These are phyloP conservation scores for Drosophila macrospina DNA, from an alignment of 2,888 invertebrate genomes.

Conservation along the genomic window DNA sequence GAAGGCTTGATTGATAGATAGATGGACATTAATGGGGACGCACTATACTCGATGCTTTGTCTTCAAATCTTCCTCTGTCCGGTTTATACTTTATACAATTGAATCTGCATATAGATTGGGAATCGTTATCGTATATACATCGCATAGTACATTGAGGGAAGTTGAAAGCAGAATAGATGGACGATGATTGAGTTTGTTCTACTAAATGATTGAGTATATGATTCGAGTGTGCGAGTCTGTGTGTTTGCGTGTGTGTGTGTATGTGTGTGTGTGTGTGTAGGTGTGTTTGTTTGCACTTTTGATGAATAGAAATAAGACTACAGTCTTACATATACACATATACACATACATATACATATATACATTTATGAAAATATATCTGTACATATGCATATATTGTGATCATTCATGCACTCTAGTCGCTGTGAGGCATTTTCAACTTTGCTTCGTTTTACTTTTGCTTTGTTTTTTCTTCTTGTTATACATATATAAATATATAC, in stretches of 20 bases:
- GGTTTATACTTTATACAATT: background rate
- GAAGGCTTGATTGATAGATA: background rate
- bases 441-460: constrained; percentile 21
- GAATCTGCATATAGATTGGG: background rate
- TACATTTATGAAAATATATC: constrained; percentile 8
- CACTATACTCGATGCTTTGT: background rate
- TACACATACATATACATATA: constrained; percentile 14
- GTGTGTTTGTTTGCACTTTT: constrained; percentile 24
- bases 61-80: background rate
- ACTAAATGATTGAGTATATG: constrained; percentile 15
- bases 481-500: constrained; percentile 26
- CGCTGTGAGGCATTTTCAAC: constrained; percentile 3
- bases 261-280: constrained; percentile 14
- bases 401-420: constrained; percentile 33
- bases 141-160: background rate
- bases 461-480: constrained; percentile 15
- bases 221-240: constrained; percentile 13
- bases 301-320: constrained; percentile 21
- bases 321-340: constrained; percentile 2
- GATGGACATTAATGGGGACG: background rate
- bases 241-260: constrained; percentile 17
- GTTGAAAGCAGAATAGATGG: background rate
- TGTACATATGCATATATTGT: constrained; percentile 8
- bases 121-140: background rate
- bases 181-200: constrained; percentile 13